These are phyloP conservation scores for Lethocerus indicus DNA, from an alignment of 1,140 invertebrate genomes.

Conservation along the genomic window DNA sequence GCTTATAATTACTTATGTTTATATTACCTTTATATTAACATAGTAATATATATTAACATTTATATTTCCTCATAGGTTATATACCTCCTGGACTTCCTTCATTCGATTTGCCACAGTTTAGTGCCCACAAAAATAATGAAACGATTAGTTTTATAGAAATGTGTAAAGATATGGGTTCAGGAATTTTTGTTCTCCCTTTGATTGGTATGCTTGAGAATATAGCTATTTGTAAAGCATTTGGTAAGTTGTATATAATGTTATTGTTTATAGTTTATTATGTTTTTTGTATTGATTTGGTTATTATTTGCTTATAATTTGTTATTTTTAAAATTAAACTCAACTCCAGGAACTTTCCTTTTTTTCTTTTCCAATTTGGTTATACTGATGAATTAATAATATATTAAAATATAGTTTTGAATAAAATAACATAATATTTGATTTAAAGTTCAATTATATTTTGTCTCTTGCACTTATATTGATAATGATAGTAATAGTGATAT, in stretches of 20 bases:
- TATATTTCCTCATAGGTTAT: constrained; percentile 25
- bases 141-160: constrained; percentile 41
- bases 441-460: no score
- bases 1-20: no score
- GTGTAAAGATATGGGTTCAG: constrained; percentile 50
- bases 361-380: no score
- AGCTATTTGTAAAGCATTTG: constrained; percentile 67
- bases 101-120: constrained; percentile 43
- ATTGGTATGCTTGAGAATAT: constrained; percentile 68
- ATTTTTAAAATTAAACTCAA: no score
- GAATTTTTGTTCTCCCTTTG: constrained; percentile 60
- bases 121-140: constrained; percentile 32
- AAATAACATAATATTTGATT: no score
- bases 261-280: neutral
- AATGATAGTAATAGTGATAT: no score
- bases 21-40: no score
- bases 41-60: no score
- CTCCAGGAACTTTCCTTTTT: neutral
- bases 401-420: no score
- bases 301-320: no score
- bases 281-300: neutral
- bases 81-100: constrained; percentile 51
- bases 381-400: no score
- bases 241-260: constrained; percentile 25
- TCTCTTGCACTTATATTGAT: no score